Base-by-base conservation (phyloP, 2,113 vertebrate genomes). In the Triplophysa siluroides region DNA sequence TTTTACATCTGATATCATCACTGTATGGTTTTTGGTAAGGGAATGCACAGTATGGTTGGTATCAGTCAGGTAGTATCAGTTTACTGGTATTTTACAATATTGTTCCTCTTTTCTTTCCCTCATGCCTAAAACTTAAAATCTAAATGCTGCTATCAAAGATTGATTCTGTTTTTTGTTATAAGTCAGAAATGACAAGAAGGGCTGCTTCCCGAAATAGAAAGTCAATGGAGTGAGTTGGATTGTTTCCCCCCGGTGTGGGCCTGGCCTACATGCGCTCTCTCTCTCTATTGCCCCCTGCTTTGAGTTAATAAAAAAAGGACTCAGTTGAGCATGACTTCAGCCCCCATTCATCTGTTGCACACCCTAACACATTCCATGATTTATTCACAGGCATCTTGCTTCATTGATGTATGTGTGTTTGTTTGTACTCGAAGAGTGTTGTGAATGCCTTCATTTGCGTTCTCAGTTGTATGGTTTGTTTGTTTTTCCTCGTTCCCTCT, bases 281-380 rank as follows among this genome's bases (percentile, higher is more conserved):
- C 60, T 19, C 33, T 10, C 12, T 45, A 23, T 14, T 41, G 2
- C 63, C 41, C 63, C 33, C 66, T 69, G 61, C 65, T 43, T 24
- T 52, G 68, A 52, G 81, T 12, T 66, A 19, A 66, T 80, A 70
- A 85, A 78, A 70, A 85, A 78, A 65, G 67, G 24, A 72, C 47
- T 76, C 67, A 60, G 16, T 56, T 29, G 33, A 76, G 80, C 52
- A 23, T 58, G 43, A 62, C 61, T 62, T 85, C 43, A 18, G 50
- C n/a, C 43, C 60, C 33, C n/a, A 82, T 73, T 77, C 77, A 80
- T 38, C 54, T 33, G 21, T 58, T 65, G 61, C 66, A 75, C 21
- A 73, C 78, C 70, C 82, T 70, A 75, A 80, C 33, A n/a, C 18
- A n/a, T 61, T 62, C 76, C 78, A 80, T 74, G 76, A 38, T 54